Percentiles rank a stretch among this genome's conserved stretches.
Conservation (phyloP, 2,888 invertebrate species). For the Papilio demoleus region DNA sequence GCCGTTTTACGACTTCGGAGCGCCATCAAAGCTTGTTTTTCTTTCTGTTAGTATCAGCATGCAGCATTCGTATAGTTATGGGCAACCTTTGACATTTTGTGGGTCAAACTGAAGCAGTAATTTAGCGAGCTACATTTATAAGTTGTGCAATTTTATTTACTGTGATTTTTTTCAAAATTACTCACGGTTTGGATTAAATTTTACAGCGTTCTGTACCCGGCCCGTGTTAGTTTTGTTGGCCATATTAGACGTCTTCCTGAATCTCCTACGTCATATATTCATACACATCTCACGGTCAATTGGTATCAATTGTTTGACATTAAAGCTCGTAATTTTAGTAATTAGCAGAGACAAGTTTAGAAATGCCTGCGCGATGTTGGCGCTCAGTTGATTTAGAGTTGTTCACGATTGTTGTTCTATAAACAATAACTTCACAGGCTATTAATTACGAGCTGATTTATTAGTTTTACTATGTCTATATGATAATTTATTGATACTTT, state of each 20-base stretch:
- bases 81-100: no score
- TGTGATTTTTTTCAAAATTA: no score
- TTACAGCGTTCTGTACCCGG: no score
- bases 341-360: not conserved
- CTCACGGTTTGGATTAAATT: no score
- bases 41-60: no score
- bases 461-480: not conserved
- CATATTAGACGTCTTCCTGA: not conserved
- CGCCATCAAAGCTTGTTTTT: no score
- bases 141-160: no score
- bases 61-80: no score
- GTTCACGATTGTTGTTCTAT: not conserved
- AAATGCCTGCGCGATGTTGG: not conserved
- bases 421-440: constrained; percentile 9
- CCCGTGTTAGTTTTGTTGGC: no score
- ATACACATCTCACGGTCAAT: not conserved
- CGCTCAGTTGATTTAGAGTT: not conserved
- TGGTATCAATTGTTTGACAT: constrained; percentile 24
- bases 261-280: not conserved
- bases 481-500: not conserved
- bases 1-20: no score
- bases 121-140: no score
- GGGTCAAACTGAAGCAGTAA: no score
- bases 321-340: constrained; percentile 16
- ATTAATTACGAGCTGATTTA: constrained; percentile 11